These are phyloP conservation scores for Kradibia gibbosae DNA, from an alignment of 1,140 invertebrate species.

Conservation along the genomic window DNA sequence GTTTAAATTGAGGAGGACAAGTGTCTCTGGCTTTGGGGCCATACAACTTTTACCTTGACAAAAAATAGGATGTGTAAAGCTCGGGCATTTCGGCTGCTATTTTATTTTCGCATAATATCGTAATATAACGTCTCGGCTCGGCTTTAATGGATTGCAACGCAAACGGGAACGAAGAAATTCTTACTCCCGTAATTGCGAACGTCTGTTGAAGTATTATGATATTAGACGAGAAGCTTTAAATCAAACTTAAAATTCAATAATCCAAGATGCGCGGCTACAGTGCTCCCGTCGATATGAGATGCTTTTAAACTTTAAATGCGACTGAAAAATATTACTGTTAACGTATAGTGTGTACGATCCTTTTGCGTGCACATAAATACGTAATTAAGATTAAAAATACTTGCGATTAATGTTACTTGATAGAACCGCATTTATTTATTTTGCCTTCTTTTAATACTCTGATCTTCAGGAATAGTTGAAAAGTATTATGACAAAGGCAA, in stretches of 20 bases:
- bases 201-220: neutral
- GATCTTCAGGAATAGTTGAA: no score
- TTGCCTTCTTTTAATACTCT: no score
- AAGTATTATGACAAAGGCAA: no score
- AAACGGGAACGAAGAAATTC: no score
- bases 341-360: neutral
- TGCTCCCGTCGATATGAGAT: neutral
- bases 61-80: neutral
- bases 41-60: no score
- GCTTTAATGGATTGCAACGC: no score
- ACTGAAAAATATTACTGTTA: neutral
- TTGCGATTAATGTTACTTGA: no score
- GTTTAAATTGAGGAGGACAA: neutral
- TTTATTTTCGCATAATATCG: neutral
- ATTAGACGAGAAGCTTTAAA: neutral
- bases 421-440: no score
- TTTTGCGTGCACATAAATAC: neutral
- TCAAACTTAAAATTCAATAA: neutral
- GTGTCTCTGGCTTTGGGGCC: no score
- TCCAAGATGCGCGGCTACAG: neutral
- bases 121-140: neutral
- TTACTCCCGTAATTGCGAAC: no score
- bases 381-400: neutral
- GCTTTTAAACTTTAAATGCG: neutral
- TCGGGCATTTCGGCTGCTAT: neutral